phyloP scores from a whole-genome alignment of 2,113 vertebrate genomes.

The Gobius niger region DNA sequence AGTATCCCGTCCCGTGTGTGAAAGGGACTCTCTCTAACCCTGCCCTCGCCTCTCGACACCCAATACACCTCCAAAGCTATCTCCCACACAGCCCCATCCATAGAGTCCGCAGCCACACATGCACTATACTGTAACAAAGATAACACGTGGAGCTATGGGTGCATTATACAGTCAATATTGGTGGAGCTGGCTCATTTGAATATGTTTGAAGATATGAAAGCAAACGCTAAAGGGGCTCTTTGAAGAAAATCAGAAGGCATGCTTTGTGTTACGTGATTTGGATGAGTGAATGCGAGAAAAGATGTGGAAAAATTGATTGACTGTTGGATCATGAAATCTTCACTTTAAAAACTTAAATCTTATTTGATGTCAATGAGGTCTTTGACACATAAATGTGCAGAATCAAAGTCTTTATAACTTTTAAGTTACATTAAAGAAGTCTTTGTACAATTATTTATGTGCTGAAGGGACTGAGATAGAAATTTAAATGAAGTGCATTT shows the following conservation, averaged over 20 bases:
- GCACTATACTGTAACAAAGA: constrained; percentile 11
- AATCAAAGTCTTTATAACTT: neutral
- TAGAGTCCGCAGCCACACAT: constrained; percentile 18
- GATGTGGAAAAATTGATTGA: neutral
- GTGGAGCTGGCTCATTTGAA: neutral
- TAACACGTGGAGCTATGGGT: constrained; percentile 17
- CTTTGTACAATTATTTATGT: no score
- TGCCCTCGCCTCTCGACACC: constrained; percentile 61
- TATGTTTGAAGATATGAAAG: neutral
- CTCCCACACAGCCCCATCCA: constrained; percentile 39
- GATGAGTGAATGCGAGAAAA: neutral
- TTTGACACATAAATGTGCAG: neutral
- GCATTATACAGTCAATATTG: neutral
- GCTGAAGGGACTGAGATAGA: no score
- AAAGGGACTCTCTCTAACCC: constrained; percentile 75
- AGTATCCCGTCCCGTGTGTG: constrained; percentile 64
- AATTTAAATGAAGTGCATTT: no score
- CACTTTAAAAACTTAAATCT: neutral
- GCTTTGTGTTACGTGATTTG: neutral
- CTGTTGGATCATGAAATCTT: neutral
- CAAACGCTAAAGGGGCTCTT: neutral
- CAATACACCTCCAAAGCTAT: constrained; percentile 72
- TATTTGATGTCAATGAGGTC: no score
- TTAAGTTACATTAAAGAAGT: no score
- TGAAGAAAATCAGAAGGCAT: neutral